Evolutionary conservation across 2,113 vertebrate genomes (phyloP).

Genomic region (Macrotus californicus): DNA sequence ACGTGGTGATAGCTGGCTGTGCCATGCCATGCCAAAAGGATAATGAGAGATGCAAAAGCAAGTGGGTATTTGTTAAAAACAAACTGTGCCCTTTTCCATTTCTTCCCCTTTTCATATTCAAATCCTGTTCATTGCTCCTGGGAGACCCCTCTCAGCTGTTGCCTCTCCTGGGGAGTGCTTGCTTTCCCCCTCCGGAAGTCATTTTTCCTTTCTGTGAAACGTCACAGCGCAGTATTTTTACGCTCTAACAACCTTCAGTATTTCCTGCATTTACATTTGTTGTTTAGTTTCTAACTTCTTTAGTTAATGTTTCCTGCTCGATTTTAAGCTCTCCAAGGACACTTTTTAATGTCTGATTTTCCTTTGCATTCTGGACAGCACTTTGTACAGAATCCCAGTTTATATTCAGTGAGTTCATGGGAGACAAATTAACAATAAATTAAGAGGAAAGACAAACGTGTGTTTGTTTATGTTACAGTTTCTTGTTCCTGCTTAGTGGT

Average conservation of each 20-base stretch:
- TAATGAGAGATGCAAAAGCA: not conserved
- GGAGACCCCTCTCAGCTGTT: not conserved
- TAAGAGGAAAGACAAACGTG: not conserved
- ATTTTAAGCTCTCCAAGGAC: not conserved
- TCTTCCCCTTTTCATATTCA: not conserved
- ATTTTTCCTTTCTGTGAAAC: not conserved
- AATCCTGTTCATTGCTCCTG: not conserved
- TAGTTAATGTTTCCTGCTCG: not conserved
- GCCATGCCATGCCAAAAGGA: not conserved
- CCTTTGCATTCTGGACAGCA: not conserved
- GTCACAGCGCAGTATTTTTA: not conserved
- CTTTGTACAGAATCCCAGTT: not conserved
- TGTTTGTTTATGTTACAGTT: not conserved
- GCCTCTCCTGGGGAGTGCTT: not conserved
- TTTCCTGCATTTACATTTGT: not conserved
- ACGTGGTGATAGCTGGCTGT: not conserved
- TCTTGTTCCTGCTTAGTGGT: not conserved
- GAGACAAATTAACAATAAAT: not conserved
- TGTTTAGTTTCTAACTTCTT: not conserved
- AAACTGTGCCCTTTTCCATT: not conserved
- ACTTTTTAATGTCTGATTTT: not conserved
- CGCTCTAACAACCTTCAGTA: not conserved
- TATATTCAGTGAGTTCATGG: not conserved
- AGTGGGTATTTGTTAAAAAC: not conserved
- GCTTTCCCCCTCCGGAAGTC: not conserved